These are phyloP conservation scores for Drosophila quinaria DNA, from an alignment of 2,888 invertebrate genomes.

Conservation along the genomic window DNA sequence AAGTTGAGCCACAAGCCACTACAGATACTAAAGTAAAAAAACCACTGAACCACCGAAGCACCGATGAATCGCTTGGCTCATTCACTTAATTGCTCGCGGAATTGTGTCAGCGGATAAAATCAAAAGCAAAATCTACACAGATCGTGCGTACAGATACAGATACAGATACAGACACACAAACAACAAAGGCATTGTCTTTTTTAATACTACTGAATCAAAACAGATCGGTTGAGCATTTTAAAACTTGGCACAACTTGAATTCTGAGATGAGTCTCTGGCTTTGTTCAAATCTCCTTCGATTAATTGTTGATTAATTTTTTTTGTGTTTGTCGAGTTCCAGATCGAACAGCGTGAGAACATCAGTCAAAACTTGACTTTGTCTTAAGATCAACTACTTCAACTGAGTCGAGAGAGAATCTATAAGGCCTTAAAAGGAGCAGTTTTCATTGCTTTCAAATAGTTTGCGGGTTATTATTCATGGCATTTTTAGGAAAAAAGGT, in stretches of 20 bases:
- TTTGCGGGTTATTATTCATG: too few relatives aligned
- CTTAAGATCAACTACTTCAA: constrained; percentile 15
- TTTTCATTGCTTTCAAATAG: not conserved
- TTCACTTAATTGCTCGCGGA: constrained; percentile 76
- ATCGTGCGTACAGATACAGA: constrained; percentile 74
- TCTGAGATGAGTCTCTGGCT: constrained; percentile 13
- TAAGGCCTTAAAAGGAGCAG: not conserved
- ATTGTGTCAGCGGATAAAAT: constrained; percentile 76
- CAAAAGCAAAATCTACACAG: constrained; percentile 60
- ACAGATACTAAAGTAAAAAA: too few relatives aligned
- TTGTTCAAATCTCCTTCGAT: constrained; percentile 46
- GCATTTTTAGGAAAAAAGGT: not conserved
- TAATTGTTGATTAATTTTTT: constrained; percentile 70
- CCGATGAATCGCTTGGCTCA: constrained; percentile 21
- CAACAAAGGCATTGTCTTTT: constrained; percentile 43
- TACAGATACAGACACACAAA: not conserved
- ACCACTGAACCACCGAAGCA: not conserved
- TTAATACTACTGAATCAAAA: constrained; percentile 7
- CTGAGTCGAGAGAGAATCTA: not conserved
- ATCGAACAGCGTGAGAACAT: constrained; percentile 22
- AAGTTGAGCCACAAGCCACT: constrained; percentile 31
- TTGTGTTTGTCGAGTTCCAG: constrained; percentile 13
- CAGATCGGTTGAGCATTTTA: constrained; percentile 15
- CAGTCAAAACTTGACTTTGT: constrained; percentile 12
- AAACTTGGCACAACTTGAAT: constrained; percentile 10